Evolutionary conservation across 2,113 vertebrate species (phyloP).

Genomic region (Morone chrysops): DNA sequence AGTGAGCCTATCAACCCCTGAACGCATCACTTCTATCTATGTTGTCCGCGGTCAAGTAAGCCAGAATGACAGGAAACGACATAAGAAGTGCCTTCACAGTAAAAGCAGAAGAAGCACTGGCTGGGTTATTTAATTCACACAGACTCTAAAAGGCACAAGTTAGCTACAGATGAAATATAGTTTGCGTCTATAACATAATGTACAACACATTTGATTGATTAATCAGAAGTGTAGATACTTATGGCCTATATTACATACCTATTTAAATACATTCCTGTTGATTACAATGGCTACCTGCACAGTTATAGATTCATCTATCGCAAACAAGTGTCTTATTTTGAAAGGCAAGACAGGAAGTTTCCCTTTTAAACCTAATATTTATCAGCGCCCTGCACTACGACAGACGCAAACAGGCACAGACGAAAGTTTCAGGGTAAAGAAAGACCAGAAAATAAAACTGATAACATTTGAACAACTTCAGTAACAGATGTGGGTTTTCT

Average conservation of each 20-base stretch:
- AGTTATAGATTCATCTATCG: background rate
- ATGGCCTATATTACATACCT: too few species aligned
- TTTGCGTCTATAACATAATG: too few species aligned
- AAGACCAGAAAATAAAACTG: background rate
- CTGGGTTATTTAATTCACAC: too few species aligned
- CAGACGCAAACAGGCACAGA: background rate
- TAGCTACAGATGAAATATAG: too few species aligned
- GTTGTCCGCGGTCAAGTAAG: background rate
- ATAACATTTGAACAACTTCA: background rate
- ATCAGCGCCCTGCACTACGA: too few species aligned
- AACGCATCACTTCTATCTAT: background rate
- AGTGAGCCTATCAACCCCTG: background rate
- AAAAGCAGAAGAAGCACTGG: conserved; percentile 2
- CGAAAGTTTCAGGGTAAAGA: background rate
- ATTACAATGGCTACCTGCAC: too few species aligned
- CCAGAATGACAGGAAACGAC: background rate
- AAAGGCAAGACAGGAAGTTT: background rate
- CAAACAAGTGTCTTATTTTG: conserved; percentile 25
- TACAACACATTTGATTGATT: too few species aligned
- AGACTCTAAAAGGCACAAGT: too few species aligned
- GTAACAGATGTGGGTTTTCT: background rate
- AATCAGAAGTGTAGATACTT: too few species aligned
- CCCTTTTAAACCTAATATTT: background rate
- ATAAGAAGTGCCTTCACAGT: background rate
- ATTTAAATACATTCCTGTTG: too few species aligned